Evolutionary conservation across 1,140 invertebrate genomes (phyloP).

Genomic region (Arctopsyche grandis): DNA sequence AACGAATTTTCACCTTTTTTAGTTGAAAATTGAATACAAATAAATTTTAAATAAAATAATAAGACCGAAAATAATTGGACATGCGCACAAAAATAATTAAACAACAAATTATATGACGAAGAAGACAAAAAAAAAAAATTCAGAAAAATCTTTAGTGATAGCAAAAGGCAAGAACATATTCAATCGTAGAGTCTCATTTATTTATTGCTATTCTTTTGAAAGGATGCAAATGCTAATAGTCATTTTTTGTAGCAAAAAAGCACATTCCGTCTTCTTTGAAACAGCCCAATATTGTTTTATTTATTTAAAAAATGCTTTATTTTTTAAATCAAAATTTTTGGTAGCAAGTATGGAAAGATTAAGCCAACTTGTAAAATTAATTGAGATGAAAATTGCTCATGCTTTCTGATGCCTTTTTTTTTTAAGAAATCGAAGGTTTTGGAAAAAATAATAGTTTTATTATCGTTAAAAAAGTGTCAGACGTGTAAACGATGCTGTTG

Average conservation of each 20-base stretch:
- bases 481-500: too few relatives aligned
- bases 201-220: not conserved
- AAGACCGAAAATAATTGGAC: not conserved
- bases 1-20: not conserved
- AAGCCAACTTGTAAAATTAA: constrained; percentile 27
- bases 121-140: not conserved
- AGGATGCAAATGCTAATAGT: constrained; percentile 25
- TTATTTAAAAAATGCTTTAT: not conserved
- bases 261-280: not conserved
- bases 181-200: not conserved
- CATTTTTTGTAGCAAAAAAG: constrained; percentile 15
- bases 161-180: not conserved
- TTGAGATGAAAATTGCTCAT: not conserved
- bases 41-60: constrained; percentile 10
- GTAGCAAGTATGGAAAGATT: not conserved
- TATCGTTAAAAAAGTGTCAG: not conserved
- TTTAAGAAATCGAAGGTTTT: not conserved
- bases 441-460: not conserved
- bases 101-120: not conserved
- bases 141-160: not conserved
- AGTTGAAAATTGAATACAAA: not conserved
- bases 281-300: constrained; percentile 3
- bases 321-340: not conserved
- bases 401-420: constrained; percentile 5
- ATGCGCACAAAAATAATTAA: constrained; percentile 7